Evolutionary conservation across 2,888 invertebrate genomes (phyloP).

Genomic region (Trisateles emortualis): DNA sequence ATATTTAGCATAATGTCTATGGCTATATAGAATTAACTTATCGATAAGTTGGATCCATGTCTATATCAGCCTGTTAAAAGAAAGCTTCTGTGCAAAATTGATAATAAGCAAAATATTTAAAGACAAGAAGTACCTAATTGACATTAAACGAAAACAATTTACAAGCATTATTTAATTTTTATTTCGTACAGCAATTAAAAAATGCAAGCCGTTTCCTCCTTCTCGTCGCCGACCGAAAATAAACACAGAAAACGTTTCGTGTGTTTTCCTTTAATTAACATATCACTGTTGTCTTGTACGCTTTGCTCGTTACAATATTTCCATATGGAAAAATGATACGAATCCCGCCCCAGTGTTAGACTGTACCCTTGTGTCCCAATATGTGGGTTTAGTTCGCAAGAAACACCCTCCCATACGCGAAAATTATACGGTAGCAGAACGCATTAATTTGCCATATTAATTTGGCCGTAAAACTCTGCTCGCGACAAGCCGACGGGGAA

Average conservation of each 20-base stretch:
- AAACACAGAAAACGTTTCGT: slow-evolving; percentile 70
- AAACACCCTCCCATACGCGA: slow-evolving; percentile 74
- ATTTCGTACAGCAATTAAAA: slow-evolving; percentile 42
- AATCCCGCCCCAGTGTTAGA: slow-evolving; percentile 65
- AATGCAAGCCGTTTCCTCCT: slow-evolving; percentile 49
- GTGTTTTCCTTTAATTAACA: slow-evolving; percentile 86
- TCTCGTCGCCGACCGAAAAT: slow-evolving; percentile 74
- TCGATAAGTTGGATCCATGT: too few relatives aligned
- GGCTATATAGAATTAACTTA: too few relatives aligned
- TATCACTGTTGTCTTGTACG: slow-evolving; percentile 83
- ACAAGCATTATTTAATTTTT: slow-evolving; percentile 20
- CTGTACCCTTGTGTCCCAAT: slow-evolving; percentile 50
- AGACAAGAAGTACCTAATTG: neutral
- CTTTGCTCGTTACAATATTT: slow-evolving; percentile 80
- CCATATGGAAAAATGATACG: slow-evolving; percentile 86
- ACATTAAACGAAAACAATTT: slow-evolving; percentile 12
- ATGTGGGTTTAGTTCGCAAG: slow-evolving; percentile 73
- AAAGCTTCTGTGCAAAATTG: too few relatives aligned
- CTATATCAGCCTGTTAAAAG: too few relatives aligned
- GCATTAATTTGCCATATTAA: slow-evolving; percentile 88
- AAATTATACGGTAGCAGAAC: slow-evolving; percentile 84
- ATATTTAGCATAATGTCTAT: too few relatives aligned
- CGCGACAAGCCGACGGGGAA: slow-evolving; percentile 82
- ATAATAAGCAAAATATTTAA: neutral
- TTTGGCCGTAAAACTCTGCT: slow-evolving; percentile 87